Base-by-base conservation (phyloP, 2,888 invertebrate species). In the Meganola albula region DNA sequence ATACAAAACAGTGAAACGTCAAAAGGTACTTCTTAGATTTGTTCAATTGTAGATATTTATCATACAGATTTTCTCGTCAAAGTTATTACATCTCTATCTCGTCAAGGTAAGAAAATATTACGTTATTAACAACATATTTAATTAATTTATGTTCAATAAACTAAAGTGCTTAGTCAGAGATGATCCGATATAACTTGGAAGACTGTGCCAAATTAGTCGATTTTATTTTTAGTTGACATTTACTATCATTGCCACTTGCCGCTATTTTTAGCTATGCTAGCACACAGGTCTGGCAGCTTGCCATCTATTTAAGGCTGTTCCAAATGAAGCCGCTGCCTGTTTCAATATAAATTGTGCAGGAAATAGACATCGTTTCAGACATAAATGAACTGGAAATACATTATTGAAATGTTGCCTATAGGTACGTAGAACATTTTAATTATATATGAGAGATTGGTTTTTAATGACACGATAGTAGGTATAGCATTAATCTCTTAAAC, bases 301-400 rank as follows among this genome's bases (percentile, higher is more conserved):
- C 48, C 48, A 50, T 28, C 33, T 45, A 44, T 38, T 42, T 34
- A 34, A 42, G 30, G 9, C 13, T 42, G 42, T 13, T 36, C 42
- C 32, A 34, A 34, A 42, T 40, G 9, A 10, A 33, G 31, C 24
- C 34, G 12, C 16, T 4, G 35, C n/a, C n/a, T n/a, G 24, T 46
- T 50, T 32, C 34, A 40, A 36, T 34, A 34, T 36, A 36, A 36
- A 48, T 31, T 12, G 11, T 18, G 13, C 4, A 18, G 5, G 12
- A 12, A 36, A 25, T 7, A n/a, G 20, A 20, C 16, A 5, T 16
- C 16, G 16, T 16, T 16, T 5, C 16, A 16, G 4, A 16, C 16
- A 16, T 16, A 16, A 16, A 16, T 16, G 6, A 6, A 16, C 4
- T 16, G 16, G 16, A 16, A 4, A 16, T 16, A 5, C 16, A 16